Evolutionary conservation across 2,888 invertebrate species (phyloP).

Genomic region (Kuschelorhynchus macadamiae): DNA sequence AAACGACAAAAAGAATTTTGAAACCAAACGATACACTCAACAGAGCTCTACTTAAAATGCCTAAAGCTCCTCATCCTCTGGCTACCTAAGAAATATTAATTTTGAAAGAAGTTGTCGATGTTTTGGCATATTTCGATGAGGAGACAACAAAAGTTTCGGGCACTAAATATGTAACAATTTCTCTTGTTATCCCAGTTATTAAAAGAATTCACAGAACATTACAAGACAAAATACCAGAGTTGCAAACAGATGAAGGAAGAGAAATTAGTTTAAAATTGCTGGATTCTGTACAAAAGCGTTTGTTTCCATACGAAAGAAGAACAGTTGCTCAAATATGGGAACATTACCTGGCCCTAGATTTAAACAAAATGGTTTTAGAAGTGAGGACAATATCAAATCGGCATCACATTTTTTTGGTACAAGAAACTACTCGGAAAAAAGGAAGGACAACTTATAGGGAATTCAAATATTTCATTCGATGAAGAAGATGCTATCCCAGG

Average conservation of each 20-base stretch:
- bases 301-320: conserved; percentile 37
- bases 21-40: conserved; percentile 37
- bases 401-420: not conserved
- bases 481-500: not conserved
- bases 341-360: conserved; percentile 37
- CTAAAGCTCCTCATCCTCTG: conserved; percentile 35
- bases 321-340: conserved; percentile 20
- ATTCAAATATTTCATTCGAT: conserved; percentile 13
- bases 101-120: conserved; percentile 34
- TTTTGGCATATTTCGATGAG: conserved; percentile 28
- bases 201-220: conserved; percentile 28
- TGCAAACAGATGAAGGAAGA: conserved; percentile 37
- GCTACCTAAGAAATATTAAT: conserved; percentile 32
- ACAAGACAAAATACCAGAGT: no score
- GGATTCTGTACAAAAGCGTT: conserved; percentile 30
- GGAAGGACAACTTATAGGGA: conserved; percentile 20
- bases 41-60: conserved; percentile 40
- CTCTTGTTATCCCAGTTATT: conserved; percentile 34
- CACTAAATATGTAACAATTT: conserved; percentile 37
- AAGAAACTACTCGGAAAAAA: not conserved
- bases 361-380: conserved; percentile 39
- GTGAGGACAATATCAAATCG: conserved; percentile 26
- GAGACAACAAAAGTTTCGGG: conserved; percentile 29
- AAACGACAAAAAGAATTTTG: conserved; percentile 39
- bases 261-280: conserved; percentile 24